Base-by-base conservation (phyloP, 1,140 invertebrate species). In the Agraylea sexmaculata region DNA sequence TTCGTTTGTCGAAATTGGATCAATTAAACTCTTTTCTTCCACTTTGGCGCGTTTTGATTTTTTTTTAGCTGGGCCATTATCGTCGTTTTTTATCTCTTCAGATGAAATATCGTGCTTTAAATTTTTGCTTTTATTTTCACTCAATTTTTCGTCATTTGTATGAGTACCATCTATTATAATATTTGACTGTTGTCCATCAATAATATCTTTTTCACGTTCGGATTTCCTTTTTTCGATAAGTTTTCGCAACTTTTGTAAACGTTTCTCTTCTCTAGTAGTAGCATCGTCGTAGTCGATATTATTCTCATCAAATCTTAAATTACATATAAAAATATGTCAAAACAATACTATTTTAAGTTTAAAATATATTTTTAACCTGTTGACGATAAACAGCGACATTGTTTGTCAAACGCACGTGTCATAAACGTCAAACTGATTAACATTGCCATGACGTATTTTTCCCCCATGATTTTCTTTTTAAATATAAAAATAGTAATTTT, bases 231-330 rank as follows among this genome's bases (percentile, higher is more conserved):
- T 62, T 54, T 70, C 69, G 40, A 74, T 73, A 55, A 62, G 69
- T 55, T 73, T 62, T 37, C 75, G 62, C 15, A 78, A 53, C 38
- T 65, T 67, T 47, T 71, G 59, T 13, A 78, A 55, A 54, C 75
- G 70, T 51, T 66, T 54, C 36, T 66, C 60, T 60, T 75, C 68
- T 42, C 63, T 60, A 25, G 57, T 43, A 23, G 52, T 23, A 15
- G 54, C 39, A 47, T 64, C 47, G 22, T 54, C 43, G 23, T 58
- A 46, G 25, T 59, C 47, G 2, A 19, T 23, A 28, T 64, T 57
- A 40, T 66, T 52, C 11, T 59, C 63, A 40, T 62, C 59, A 49
- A 74, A 74, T 40, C 64, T 69, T 10, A 10, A n/a, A 16, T 3
- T n/a, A 37, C 2, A 37, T 8, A 1, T 11, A 3, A 3, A 3